Evolutionary conservation across 2,888 invertebrate species (phyloP).

Genomic region (Dynastes maya): DNA sequence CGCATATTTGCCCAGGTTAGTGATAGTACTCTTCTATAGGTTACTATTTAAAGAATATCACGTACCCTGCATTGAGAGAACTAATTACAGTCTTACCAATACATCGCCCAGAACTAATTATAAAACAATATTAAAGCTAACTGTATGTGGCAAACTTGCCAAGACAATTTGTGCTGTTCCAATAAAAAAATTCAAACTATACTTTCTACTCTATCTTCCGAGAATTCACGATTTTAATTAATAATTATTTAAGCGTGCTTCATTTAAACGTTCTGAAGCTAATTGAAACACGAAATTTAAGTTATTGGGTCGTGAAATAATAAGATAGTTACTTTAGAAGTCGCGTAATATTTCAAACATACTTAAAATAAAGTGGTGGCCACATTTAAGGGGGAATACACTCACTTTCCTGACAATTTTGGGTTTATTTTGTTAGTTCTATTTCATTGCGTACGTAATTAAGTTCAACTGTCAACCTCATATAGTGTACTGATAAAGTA

Average conservation of each 20-base stretch:
- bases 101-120: conserved; percentile 15
- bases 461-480: no score
- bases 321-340: background rate
- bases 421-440: no score
- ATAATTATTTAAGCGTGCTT: conserved; percentile 2
- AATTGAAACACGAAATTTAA: conserved; percentile 8
- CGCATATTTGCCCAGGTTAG: no score
- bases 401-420: no score
- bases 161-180: conserved; percentile 9
- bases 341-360: background rate
- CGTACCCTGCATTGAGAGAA: background rate
- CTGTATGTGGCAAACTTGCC: background rate
- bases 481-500: no score
- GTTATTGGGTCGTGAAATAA: background rate
- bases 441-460: no score
- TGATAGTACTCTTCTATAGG: background rate
- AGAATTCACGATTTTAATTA: conserved; percentile 18
- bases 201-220: background rate
- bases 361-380: no score
- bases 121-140: conserved; percentile 7
- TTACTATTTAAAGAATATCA: background rate
- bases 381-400: no score
- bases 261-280: background rate
- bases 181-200: background rate
- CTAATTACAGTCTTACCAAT: conserved; percentile 13